Base-by-base conservation (phyloP, 2,113 vertebrate species). In the Ondatra zibethicus region DNA sequence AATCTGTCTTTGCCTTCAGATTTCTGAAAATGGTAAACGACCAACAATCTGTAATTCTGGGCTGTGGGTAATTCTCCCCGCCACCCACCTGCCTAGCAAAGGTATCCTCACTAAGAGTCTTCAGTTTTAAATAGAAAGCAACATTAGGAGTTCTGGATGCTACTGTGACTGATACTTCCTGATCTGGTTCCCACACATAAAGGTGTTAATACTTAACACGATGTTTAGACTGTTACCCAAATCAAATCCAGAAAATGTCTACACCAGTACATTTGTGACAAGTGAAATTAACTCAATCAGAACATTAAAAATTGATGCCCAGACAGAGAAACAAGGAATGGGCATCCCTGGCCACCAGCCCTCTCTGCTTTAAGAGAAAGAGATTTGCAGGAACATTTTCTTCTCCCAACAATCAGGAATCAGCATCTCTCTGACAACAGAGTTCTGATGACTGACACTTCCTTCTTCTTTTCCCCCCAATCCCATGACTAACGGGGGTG, bases 81-180 rank as follows among this genome's bases (percentile, higher is more conserved):
- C 50, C 8, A 68, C 88, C 42, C 19, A 65, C 42, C 55, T 45
- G 70, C 36, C 66, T 19, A 89, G 31, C 36, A 92, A 31, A 93
- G 39, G 14, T 47, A 65, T 31, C 66, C 39, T 55, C n/a, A 77
- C 13, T 81, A 85, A 94, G 29, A 13, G 2, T 81, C 65, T 88
- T 77, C 16, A 17, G 29, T 78, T 97, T 97, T 76, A 90, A 95
- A 52, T 0, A 76, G 70, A 90, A 93, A 88, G 86, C 33, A 63
- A 42, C 25, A 92, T 17, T 75, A 73, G 80, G 55, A 85, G 68
- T 31, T 52, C 58, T 86, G 84, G 27, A 70, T 81, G 50, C 6
- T 50, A 36, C 45, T 66, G 7, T 47, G 81, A 61, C 2, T 85
- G 45, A 25, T 61, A 96, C 58, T 31, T 90, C 55, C 91, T 88